Evolutionary conservation across 2,888 invertebrate species (phyloP).

Genomic region (Xanthorhoe spadicearia): DNA sequence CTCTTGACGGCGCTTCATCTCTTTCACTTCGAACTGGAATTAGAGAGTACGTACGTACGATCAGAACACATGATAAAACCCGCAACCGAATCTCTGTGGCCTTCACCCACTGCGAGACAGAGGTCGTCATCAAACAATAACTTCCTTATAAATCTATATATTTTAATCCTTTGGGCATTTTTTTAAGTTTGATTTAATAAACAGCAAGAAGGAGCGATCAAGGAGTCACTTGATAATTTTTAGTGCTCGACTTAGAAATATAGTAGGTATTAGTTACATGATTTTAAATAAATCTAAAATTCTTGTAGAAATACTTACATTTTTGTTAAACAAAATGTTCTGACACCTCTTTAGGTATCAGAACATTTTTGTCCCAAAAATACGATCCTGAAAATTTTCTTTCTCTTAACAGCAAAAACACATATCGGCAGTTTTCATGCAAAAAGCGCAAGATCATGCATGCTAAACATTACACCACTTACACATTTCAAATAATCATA

Average conservation of each 20-base stretch:
- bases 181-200: no score
- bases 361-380: no score
- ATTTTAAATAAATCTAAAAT: neutral
- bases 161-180: no score
- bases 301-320: neutral
- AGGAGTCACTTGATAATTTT: neutral
- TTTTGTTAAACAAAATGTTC: neutral
- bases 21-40: conserved; percentile 96
- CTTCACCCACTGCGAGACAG: no score
- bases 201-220: neutral
- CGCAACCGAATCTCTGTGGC: no score
- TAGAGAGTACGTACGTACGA: neutral
- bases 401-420: conserved; percentile 2
- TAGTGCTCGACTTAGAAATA: neutral
- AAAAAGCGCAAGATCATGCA: conserved; percentile 44
- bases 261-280: neutral
- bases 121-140: no score
- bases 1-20: conserved; percentile 95
- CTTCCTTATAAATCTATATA: no score
- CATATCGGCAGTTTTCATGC: conserved; percentile 30
- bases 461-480: conserved; percentile 67
- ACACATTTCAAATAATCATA: conserved; percentile 79
- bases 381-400: no score
- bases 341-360: no score
- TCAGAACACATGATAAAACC: no score